Percentiles rank a stretch among this genome's conserved stretches.
Conservation (phyloP, 2,888 invertebrate genomes). For the Macrophya alboannulata region DNA sequence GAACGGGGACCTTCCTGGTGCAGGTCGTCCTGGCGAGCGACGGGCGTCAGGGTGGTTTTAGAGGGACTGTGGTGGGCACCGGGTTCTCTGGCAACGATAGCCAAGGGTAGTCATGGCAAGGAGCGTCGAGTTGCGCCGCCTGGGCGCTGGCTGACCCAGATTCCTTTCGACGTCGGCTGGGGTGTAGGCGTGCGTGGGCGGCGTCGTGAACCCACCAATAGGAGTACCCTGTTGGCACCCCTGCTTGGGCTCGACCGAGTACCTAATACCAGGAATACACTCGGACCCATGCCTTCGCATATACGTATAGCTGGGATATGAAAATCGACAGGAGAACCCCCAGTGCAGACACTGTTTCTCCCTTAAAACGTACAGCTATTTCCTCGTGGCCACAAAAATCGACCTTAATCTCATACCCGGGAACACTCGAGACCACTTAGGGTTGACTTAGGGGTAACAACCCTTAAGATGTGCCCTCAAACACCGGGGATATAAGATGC, state of each 20-base stretch:
- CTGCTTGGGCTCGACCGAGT: neutral
- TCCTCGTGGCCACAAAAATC: constrained; percentile 55
- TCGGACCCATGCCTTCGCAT: constrained; percentile 32
- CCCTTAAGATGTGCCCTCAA: constrained; percentile 25
- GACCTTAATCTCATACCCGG: constrained; percentile 53
- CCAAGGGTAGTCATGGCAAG: constrained; percentile 55
- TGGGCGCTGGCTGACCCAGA: constrained; percentile 58
- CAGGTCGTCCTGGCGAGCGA: constrained; percentile 71
- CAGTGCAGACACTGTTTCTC: constrained; percentile 32
- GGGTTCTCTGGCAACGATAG: constrained; percentile 67
- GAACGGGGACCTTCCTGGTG: constrained; percentile 72
- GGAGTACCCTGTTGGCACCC: constrained; percentile 47
- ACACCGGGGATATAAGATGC: constrained; percentile 24
- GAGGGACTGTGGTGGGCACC: constrained; percentile 75
- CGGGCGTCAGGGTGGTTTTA: constrained; percentile 77
- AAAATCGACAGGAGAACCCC: constrained; percentile 33
- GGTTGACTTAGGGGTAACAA: constrained; percentile 49
- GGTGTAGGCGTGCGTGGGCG: constrained; percentile 68
- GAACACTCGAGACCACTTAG: constrained; percentile 43
- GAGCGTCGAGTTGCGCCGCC: constrained; percentile 58
- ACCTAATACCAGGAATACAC: constrained; percentile 21
- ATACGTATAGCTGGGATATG: constrained; percentile 20
- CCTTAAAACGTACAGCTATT: constrained; percentile 48
- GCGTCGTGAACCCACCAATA: constrained; percentile 66
- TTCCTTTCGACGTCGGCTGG: constrained; percentile 61